Percentiles rank a stretch among this genome's conserved stretches.
phyloP scores from a whole-genome alignment of 92 coral and sea anemone species.

The Umimayanthus chanpuru region DNA sequence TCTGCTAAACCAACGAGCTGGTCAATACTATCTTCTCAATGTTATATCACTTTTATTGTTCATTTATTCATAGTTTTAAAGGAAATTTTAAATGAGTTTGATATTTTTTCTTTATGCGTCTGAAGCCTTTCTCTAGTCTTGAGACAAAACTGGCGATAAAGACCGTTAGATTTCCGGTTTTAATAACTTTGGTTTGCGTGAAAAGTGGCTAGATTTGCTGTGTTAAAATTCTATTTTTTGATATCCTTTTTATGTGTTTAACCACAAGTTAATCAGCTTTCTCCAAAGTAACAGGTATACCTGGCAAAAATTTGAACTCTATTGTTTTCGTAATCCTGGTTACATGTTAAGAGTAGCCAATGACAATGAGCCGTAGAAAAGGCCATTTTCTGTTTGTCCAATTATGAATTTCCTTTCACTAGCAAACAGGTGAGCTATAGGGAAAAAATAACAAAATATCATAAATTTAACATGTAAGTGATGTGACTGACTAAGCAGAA shows the following conservation, averaged over 20 bases:
- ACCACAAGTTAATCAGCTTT: conserved; percentile 28
- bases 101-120: neutral
- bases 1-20: conserved; percentile 19
- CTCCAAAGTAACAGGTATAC: conserved; percentile 52
- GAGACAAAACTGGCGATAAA: neutral
- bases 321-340: conserved; percentile 21
- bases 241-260: neutral
- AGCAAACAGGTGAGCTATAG: conserved; percentile 81
- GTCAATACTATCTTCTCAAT: neutral
- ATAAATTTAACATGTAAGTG: conserved; percentile 82
- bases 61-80: conserved; percentile 7
- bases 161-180: neutral
- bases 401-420: conserved; percentile 59
- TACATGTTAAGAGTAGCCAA: conserved; percentile 60
- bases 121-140: neutral
- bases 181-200: neutral
- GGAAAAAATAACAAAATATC: conserved; percentile 56
- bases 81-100: neutral
- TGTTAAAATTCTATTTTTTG: neutral
- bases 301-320: conserved; percentile 40
- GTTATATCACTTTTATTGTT: conserved; percentile 1
- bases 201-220: neutral
- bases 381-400: conserved; percentile 75
- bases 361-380: conserved; percentile 51
- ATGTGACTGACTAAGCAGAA: conserved; percentile 55